Percentiles rank a stretch among this genome's conserved stretches.
Evolutionary conservation across 53 echinoderm and acorn worm species (phyloP).

Genomic region (Arbacia lixula): DNA sequence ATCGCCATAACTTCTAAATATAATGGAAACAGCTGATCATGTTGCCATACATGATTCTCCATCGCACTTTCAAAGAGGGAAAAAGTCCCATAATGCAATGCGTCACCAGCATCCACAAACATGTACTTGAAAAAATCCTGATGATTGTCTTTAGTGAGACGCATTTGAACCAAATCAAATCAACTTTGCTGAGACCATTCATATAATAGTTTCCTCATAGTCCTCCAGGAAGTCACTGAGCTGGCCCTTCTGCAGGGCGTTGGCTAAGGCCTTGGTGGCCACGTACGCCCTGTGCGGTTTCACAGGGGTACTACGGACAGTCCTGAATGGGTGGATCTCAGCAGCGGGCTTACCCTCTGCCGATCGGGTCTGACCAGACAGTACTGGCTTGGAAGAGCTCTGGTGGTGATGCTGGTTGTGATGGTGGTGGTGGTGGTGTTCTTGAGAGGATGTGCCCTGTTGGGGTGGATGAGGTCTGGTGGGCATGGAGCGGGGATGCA

Average conservation of each 20-base stretch:
- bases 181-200: neutral
- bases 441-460: neutral
- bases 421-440: neutral
- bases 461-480: neutral
- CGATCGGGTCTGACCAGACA: neutral
- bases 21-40: no score
- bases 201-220: slow-evolving; percentile 50
- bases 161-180: neutral
- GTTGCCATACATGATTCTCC: no score
- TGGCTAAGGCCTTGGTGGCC: slow-evolving; percentile 52
- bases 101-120: no score
- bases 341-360: slow-evolving; percentile 38
- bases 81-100: no score
- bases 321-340: slow-evolving; percentile 54
- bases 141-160: no score
- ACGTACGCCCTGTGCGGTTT: slow-evolving; percentile 31
- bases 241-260: slow-evolving; percentile 54
- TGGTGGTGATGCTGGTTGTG: neutral
- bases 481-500: slow-evolving; percentile 30
- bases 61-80: no score
- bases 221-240: slow-evolving; percentile 42
- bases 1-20: no score
- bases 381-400: slow-evolving; percentile 17
- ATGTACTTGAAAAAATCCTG: no score
- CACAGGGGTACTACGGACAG: slow-evolving; percentile 15